These are phyloP conservation scores for Corythornis cristatus DNA, from an alignment of 2,113 vertebrate species.

Conservation along the genomic window DNA sequence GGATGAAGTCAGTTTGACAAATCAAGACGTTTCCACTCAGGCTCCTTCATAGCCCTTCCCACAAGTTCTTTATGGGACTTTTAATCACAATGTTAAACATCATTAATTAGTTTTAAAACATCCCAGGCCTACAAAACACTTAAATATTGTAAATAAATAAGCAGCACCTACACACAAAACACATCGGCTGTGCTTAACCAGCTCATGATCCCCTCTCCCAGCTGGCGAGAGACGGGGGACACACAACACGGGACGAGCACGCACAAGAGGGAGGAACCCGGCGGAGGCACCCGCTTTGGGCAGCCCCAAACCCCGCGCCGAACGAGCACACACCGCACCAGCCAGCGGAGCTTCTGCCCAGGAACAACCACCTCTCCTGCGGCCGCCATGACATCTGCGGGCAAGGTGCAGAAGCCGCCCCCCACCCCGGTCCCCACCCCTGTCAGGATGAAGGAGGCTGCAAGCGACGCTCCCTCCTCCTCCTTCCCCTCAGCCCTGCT, in stretches of 20 bases:
- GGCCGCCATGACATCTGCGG: background rate
- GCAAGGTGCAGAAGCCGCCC: too few species aligned
- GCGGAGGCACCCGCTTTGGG: background rate
- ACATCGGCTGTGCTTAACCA: background rate
- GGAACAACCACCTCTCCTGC: background rate
- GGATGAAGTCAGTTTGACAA: background rate
- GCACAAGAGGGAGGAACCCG: background rate
- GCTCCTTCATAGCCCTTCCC: background rate
- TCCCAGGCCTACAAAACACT: background rate
- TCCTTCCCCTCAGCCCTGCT: background rate
- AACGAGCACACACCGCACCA: too few species aligned
- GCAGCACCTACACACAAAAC: background rate
- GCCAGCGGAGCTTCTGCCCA: background rate
- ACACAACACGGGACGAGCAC: too few species aligned
- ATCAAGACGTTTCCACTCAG: background rate
- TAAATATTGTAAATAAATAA: fast-evolving
- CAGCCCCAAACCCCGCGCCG: background rate
- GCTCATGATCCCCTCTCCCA: background rate
- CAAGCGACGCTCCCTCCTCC: fast-evolving
- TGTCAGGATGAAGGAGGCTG: background rate
- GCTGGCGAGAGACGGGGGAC: too few species aligned
- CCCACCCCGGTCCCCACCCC: background rate
- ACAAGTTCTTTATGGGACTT: background rate
- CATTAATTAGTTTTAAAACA: background rate
- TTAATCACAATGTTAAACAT: background rate